Percentiles rank a stretch among this genome's conserved stretches.
phyloP scores from a whole-genome alignment of 2,113 vertebrate genomes.

The Gobio gobio region DNA sequence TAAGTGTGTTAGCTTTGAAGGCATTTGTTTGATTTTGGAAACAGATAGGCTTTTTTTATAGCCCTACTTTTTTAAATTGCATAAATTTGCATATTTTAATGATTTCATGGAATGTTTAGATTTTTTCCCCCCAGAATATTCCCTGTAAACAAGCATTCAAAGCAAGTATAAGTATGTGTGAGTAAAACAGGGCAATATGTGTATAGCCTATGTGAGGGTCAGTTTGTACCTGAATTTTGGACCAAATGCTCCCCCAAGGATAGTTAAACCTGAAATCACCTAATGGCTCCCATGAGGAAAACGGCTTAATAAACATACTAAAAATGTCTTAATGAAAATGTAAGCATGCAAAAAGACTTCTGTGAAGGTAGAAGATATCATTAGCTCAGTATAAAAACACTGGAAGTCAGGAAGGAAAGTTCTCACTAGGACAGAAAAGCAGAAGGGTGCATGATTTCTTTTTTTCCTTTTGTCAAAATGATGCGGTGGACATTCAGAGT shows the following conservation, averaged over 20 bases:
- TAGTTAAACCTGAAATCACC: neutral
- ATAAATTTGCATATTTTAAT: neutral
- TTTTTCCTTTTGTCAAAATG: conserved; percentile 7
- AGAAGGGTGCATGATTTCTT: neutral
- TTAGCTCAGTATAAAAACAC: neutral
- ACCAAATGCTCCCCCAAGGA: neutral
- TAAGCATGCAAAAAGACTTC: conserved; percentile 4
- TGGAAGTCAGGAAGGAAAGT: neutral
- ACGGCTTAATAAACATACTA: neutral
- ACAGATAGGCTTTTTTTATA: neutral
- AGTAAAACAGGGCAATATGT: neutral
- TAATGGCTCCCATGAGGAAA: neutral
- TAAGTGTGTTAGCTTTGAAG: neutral
- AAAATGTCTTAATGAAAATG: conserved; percentile 13
- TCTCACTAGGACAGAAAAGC: neutral
- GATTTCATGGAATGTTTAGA: neutral
- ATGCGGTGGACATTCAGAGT: neutral
- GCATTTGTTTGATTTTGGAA: neutral
- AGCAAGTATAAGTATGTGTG: neutral
- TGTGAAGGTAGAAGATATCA: neutral
- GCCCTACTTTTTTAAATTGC: neutral
- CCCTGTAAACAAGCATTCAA: neutral
- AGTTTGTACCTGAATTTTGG: neutral
- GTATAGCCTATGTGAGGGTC: neutral
- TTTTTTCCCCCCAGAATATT: neutral